Percentiles rank a stretch among this genome's conserved stretches.
Evolutionary conservation across 1,140 invertebrate genomes (phyloP).

Genomic region (Batillaria attramentaria): DNA sequence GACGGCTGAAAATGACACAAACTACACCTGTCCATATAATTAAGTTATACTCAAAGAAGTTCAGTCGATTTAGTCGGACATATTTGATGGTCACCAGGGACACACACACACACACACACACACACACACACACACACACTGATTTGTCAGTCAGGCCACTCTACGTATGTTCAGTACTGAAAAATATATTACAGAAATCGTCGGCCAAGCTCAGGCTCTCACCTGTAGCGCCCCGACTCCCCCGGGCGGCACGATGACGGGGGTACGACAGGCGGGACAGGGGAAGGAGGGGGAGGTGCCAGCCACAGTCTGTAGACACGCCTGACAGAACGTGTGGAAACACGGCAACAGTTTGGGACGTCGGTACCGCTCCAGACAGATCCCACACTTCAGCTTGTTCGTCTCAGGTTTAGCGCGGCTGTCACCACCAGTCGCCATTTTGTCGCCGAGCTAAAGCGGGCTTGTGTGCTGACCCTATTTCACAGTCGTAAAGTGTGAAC

Average conservation of each 20-base stretch:
- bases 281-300: slow-evolving; percentile 15
- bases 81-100: too few species aligned
- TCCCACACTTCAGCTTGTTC: neutral
- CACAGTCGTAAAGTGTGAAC: neutral
- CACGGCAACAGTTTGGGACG: slow-evolving; percentile 25
- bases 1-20: too few species aligned
- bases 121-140: slow-evolving; percentile 19
- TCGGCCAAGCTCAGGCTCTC: neutral
- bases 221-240: slow-evolving; percentile 17
- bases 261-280: neutral
- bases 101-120: neutral
- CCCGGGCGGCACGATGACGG: neutral
- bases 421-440: neutral
- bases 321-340: slow-evolving; percentile 21
- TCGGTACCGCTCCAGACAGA: slow-evolving; percentile 18
- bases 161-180: too few species aligned
- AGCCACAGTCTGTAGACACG: slow-evolving; percentile 14
- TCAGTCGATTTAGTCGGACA: too few species aligned
- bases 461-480: neutral
- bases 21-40: too few species aligned
- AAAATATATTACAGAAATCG: too few species aligned
- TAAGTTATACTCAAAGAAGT: neutral
- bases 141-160: neutral
- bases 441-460: neutral
- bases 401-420: neutral